Base-by-base conservation (phyloP, 2,797 vertebrate genomes). In the Hoplostethus atlanticus region DNA sequence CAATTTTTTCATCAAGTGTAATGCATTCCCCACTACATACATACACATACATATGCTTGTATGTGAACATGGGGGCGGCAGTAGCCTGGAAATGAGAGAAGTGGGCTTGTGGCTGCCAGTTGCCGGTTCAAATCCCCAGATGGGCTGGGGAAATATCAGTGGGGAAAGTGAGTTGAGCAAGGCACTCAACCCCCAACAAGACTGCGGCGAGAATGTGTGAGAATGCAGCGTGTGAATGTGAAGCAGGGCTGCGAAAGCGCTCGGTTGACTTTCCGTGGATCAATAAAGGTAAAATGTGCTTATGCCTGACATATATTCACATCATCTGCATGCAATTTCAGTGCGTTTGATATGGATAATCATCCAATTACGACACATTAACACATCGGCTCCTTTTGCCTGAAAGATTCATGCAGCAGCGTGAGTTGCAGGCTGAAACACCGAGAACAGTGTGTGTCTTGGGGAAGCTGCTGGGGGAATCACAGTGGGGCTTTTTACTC, bases 401-500 rank as follows among this genome's bases (percentile, higher is more conserved):
- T 74, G 77, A 28, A 1, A 53, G 44, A 4, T 34, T 34, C 42
- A 44, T 44, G 42, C 12, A 44, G 3, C 42, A 10, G 42, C 12
- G 8, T 40, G 38, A 44, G 17, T 25, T 2, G 63, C 30, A 47
- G 28, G 38, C 71, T 83, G 65, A 60, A 10, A 80, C 53, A 17
- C 38, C 3, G 13, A 70, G 58, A 53, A 55, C 65, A 64, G 66
- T 55, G 73, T 72, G 67, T 77, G 73, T 72, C 64, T 76, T 31
- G 47, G 3, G 40, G 51, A 77, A 53, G 54, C 70, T 50, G 78
- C 77, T 55, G 52, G 71, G 70, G 80, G 66, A 76, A 42, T 11
- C 2, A 75, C 65, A 58, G 73, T 79, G 79, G 79, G 76, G 88
- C 80, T 83, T 70, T 85, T 89, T 84, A 80, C 79, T 77, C 56